Percentiles rank a stretch among this genome's conserved stretches.
These are phyloP conservation scores for Coendou prehensilis DNA, from an alignment of 2,797 vertebrate genomes.

Conservation along the genomic window DNA sequence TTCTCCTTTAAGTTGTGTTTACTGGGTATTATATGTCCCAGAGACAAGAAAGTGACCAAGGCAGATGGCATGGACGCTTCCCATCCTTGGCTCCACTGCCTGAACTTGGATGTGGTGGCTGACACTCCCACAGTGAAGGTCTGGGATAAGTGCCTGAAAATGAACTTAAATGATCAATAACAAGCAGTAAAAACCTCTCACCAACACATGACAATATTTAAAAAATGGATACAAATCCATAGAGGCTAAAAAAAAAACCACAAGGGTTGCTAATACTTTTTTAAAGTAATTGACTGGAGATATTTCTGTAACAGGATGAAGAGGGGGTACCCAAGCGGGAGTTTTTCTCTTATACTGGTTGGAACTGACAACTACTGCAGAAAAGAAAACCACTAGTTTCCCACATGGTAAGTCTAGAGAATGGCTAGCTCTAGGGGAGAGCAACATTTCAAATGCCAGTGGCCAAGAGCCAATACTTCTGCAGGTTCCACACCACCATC, in stretches of 20 bases:
- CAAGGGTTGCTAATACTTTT: constrained; percentile 1
- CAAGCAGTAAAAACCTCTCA: not conserved
- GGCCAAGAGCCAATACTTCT: not conserved
- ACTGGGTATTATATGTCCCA: not conserved
- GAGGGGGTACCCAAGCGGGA: not conserved
- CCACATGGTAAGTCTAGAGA: not conserved
- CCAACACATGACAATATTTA: not conserved
- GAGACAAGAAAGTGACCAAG: not conserved
- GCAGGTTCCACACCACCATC: not conserved
- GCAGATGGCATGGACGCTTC: not conserved
- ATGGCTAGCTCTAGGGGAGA: not conserved
- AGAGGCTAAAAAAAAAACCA: constrained; percentile 8
- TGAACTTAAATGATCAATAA: not conserved
- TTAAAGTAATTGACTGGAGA: not conserved
- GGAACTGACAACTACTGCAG: not conserved
- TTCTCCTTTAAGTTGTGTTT: not conserved
- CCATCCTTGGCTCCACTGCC: not conserved
- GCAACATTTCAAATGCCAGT: not conserved
- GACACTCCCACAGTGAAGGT: not conserved
- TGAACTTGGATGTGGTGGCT: not conserved
- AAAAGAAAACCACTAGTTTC: constrained; percentile 27
- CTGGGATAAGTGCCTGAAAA: not conserved
- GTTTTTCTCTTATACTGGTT: not conserved
- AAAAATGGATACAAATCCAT: not conserved
- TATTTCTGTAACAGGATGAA: constrained; percentile 46